These are phyloP conservation scores for Bellardia bayeri DNA, from an alignment of 2,888 invertebrate genomes.

Conservation along the genomic window DNA sequence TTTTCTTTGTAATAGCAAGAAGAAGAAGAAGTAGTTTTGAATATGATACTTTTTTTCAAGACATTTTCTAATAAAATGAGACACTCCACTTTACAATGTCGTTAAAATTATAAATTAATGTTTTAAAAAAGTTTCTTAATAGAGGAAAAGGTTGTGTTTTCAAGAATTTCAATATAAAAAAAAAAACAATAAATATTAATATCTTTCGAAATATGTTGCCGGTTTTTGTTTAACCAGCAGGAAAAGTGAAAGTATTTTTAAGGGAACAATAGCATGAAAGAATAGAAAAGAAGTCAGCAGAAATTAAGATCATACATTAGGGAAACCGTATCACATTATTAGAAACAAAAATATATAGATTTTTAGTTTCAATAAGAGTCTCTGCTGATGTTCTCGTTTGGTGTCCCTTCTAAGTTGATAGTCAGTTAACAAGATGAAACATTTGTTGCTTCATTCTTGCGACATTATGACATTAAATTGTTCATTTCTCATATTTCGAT, in stretches of 20 bases:
- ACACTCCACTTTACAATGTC: neutral
- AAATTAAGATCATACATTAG: too few species aligned
- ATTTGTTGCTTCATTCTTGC: too few species aligned
- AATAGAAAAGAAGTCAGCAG: too few species aligned
- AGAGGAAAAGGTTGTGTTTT: neutral
- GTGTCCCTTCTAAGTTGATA: too few species aligned
- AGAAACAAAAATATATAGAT: too few species aligned
- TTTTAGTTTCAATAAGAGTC: too few species aligned
- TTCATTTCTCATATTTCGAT: too few species aligned
- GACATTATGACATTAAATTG: too few species aligned
- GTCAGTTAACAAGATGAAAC: too few species aligned
- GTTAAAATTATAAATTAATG: conserved; percentile 5
- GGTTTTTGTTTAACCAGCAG: neutral
- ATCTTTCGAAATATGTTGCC: neutral
- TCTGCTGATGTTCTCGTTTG: too few species aligned
- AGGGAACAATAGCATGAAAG: too few species aligned
- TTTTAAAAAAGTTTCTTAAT: neutral
- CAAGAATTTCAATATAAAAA: conserved; percentile 15
- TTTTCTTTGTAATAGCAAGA: conserved; percentile 18
- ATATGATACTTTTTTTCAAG: conserved; percentile 20
- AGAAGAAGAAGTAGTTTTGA: neutral
- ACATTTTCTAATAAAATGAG: neutral
- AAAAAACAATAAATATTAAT: neutral
- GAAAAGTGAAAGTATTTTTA: conserved; percentile 6
- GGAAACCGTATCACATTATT: too few species aligned